phyloP scores from a whole-genome alignment of 2,888 invertebrate species.

The Idaea aversata region DNA sequence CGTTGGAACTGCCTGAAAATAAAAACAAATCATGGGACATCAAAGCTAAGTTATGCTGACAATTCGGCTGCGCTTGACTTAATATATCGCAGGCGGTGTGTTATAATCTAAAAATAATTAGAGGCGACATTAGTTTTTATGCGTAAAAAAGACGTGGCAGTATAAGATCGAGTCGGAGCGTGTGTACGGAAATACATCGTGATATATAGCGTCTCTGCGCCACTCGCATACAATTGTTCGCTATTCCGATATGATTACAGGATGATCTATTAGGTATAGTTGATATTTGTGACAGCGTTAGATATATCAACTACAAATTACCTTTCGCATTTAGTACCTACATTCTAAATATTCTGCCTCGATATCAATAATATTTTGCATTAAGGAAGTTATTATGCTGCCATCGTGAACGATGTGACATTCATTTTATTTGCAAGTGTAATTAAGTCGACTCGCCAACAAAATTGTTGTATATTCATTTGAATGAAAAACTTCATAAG shows the following conservation, averaged over 20 bases:
- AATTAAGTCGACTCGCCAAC: constrained; percentile 44
- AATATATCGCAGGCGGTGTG: constrained; percentile 77
- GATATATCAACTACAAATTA: not conserved
- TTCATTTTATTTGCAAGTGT: constrained; percentile 44
- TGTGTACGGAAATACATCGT: constrained; percentile 71
- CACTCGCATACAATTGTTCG: constrained; percentile 62
- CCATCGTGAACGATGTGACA: constrained; percentile 27
- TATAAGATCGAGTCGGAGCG: constrained; percentile 54
- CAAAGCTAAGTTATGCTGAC: constrained; percentile 79
- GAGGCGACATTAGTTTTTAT: constrained; percentile 79
- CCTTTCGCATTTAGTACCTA: not conserved
- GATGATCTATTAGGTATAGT: constrained; percentile 41
- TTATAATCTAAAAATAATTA: constrained; percentile 81
- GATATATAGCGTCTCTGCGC: constrained; percentile 66
- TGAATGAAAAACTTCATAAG: constrained; percentile 59
- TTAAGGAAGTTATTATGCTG: constrained; percentile 26
- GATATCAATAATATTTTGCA: constrained; percentile 23
- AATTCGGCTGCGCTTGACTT: constrained; percentile 73
- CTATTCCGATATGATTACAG: constrained; percentile 49
- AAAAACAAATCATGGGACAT: constrained; percentile 78
- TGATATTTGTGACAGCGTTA: constrained; percentile 16
- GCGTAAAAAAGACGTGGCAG: constrained; percentile 74
- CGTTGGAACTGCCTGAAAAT: constrained; percentile 69
- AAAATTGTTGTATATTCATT: constrained; percentile 55
- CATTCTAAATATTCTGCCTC: constrained; percentile 6